phyloP scores from a whole-genome alignment of 2,113 vertebrate genomes.

The Pithys albifrons region DNA sequence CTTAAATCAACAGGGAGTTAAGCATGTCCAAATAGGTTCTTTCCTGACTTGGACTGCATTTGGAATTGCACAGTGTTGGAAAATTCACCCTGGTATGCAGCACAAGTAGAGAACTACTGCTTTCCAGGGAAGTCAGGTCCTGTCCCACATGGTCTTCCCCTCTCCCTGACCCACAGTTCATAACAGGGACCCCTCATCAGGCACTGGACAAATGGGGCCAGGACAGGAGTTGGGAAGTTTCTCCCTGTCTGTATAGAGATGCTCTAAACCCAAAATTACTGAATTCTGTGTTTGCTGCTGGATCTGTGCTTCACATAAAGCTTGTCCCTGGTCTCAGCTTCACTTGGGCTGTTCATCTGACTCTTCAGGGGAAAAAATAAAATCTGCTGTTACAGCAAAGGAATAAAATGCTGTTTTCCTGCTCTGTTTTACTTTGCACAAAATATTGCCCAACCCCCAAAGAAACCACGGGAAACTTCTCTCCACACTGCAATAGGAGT shows the following conservation, averaged over 20 bases:
- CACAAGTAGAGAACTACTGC: not conserved
- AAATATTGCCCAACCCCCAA: not conserved
- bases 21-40: not conserved
- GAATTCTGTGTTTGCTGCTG: not conserved
- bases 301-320: not conserved
- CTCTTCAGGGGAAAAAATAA: not conserved
- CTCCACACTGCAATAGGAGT: not conserved
- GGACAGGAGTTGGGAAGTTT: not conserved
- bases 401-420: not conserved
- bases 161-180: fast-evolving
- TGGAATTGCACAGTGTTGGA: not conserved
- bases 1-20: not conserved
- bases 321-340: not conserved
- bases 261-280: not conserved
- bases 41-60: not conserved
- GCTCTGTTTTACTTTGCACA: not conserved
- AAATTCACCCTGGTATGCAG: not conserved
- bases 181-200: not conserved
- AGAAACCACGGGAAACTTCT: not conserved
- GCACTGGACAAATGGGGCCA: not conserved
- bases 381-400: not conserved
- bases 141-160: no score
- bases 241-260: not conserved
- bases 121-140: not conserved
- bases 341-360: not conserved